Conservation (phyloP, 2,113 vertebrate genomes). For the Zingel zingel region DNA sequence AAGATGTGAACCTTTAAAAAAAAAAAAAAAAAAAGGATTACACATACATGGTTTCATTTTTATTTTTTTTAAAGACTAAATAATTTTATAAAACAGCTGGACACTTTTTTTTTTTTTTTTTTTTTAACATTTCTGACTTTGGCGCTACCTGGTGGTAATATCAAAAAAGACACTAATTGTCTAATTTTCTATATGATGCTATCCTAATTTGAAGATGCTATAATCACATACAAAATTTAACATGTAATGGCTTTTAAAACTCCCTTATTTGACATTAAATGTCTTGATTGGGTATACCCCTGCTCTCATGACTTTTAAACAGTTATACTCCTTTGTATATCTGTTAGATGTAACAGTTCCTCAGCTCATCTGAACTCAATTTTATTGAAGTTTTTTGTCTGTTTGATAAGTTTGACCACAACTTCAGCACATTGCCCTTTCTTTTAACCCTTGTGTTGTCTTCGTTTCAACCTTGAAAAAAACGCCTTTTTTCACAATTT, state of each 20-base stretch:
- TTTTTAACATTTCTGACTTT: background rate
- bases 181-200: background rate
- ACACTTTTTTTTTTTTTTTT: background rate
- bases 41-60: background rate
- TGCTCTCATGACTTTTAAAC: background rate
- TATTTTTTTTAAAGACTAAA: background rate
- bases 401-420: background rate
- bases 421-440: conserved; percentile 9
- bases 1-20: background rate
- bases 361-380: background rate
- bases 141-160: conserved; percentile 6
- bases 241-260: background rate
- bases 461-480: too few species aligned
- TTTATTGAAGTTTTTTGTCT: background rate
- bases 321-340: background rate
- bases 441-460: too few species aligned
- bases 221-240: background rate
- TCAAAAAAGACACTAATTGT: background rate
- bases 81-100: background rate
- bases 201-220: background rate
- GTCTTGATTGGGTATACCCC: background rate
- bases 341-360: background rate
- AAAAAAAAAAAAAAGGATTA: background rate
- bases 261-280: background rate
- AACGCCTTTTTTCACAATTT: too few species aligned